Conservation (phyloP, 2,888 invertebrate species). For the Bellardia bayeri region DNA sequence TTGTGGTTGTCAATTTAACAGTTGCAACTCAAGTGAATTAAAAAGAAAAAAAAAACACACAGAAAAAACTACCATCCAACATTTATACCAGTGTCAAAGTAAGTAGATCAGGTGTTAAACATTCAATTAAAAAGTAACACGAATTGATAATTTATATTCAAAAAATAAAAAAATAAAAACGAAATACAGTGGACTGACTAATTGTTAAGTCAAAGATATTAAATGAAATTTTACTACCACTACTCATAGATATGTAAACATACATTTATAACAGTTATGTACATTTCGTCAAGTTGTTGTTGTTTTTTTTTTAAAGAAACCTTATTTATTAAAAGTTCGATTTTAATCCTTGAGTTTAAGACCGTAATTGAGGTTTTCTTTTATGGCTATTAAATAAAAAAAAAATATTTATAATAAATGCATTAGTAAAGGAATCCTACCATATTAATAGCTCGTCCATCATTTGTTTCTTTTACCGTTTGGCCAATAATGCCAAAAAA, state of each 20-base stretch:
- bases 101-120: slow-evolving; percentile 82
- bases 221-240: not conserved
- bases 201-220: slow-evolving; percentile 19
- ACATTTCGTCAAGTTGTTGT: not conserved
- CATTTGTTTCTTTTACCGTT: slow-evolving; percentile 40
- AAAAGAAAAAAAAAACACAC: slow-evolving; percentile 74
- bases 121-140: slow-evolving; percentile 82
- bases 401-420: slow-evolving; percentile 35
- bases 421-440: slow-evolving; percentile 41
- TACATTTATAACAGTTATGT: not conserved
- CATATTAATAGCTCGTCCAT: slow-evolving; percentile 49
- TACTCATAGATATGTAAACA: not conserved
- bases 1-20: slow-evolving; percentile 71
- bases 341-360: not conserved
- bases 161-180: not conserved
- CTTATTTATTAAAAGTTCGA: not conserved
- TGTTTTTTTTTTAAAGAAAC: not conserved
- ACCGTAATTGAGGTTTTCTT: not conserved
- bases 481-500: slow-evolving; percentile 52
- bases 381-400: not conserved
- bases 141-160: slow-evolving; percentile 68
- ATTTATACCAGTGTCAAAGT: slow-evolving; percentile 78
- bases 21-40: slow-evolving; percentile 75
- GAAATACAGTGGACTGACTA: not conserved
- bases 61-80: slow-evolving; percentile 53